Evolutionary conservation across 2,888 invertebrate species (phyloP).

Genomic region (Diplolepis rosae): DNA sequence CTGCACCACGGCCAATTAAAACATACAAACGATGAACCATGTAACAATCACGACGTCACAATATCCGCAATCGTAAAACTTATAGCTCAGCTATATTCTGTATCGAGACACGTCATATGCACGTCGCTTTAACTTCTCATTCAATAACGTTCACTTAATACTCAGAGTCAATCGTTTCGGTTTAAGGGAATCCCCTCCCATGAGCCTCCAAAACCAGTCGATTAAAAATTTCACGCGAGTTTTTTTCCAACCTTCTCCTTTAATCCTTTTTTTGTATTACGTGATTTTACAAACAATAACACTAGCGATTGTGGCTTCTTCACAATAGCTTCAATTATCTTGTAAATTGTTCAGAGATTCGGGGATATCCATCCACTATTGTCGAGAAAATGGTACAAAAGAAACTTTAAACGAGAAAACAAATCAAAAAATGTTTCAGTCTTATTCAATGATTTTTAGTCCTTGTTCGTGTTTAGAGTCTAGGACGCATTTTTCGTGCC

Average conservation of each 20-base stretch:
- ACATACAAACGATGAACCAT: conserved; percentile 38
- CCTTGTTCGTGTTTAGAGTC: conserved; percentile 15
- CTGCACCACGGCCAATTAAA: conserved; percentile 3
- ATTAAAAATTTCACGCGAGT: neutral
- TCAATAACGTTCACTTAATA: too few relatives aligned
- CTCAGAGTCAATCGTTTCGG: neutral
- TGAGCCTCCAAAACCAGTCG: neutral
- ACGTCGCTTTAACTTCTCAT: neutral
- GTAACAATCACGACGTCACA: conserved; percentile 39
- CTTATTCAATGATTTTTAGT: neutral
- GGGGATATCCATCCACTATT: too few relatives aligned
- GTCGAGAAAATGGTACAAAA: neutral
- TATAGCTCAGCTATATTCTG: conserved; percentile 22
- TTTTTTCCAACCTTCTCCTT: neutral
- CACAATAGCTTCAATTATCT: neutral
- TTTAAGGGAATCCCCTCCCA: neutral
- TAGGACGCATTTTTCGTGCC: conserved; percentile 16
- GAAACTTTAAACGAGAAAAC: neutral
- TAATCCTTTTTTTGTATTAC: neutral
- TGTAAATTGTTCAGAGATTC: neutral
- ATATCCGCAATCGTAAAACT: conserved; percentile 38
- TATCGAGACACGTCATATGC: neutral
- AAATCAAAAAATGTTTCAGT: neutral
- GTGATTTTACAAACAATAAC: neutral
- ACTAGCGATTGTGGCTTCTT: neutral